phyloP scores from a whole-genome alignment of 2,797 vertebrate genomes.

The Pangasius sanitwongsei region DNA sequence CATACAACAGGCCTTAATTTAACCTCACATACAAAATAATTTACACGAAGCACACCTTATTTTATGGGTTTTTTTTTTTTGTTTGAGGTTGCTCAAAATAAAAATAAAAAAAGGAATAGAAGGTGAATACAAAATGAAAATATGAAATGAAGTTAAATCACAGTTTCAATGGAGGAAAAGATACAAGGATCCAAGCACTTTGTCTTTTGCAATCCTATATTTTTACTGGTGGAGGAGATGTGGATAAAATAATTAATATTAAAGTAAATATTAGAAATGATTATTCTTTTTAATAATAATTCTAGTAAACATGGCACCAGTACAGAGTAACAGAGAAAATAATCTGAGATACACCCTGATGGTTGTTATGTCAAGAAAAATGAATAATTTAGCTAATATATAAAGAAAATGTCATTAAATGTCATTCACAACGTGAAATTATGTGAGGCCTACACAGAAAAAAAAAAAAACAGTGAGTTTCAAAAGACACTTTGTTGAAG shows the following conservation, averaged over 20 bases:
- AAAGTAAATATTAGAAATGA: not conserved
- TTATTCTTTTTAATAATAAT: not conserved
- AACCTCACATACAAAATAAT: not conserved
- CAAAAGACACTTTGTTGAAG: not conserved
- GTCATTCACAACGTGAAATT: not conserved
- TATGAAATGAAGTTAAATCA: not conserved
- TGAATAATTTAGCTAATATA: not conserved
- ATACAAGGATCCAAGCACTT: not conserved
- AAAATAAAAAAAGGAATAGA: not conserved
- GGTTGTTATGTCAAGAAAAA: not conserved
- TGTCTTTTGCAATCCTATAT: not conserved
- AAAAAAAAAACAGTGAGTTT: not conserved
- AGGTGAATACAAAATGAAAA: not conserved
- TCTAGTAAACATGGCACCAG: not conserved
- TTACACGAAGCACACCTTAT: not conserved
- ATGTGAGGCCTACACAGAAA: not conserved
- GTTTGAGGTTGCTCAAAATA: not conserved
- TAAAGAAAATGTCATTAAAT: not conserved
- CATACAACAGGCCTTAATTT: not conserved
- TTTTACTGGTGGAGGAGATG: not conserved
- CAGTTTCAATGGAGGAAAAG: not conserved
- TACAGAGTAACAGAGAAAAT: not conserved
- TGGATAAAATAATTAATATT: not conserved
- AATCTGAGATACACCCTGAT: not conserved
- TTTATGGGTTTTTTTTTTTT: not conserved